Percentiles rank a stretch among this genome's conserved stretches.
phyloP scores from a whole-genome alignment of 2,113 vertebrate genomes.

The Chrysochloris asiatica region DNA sequence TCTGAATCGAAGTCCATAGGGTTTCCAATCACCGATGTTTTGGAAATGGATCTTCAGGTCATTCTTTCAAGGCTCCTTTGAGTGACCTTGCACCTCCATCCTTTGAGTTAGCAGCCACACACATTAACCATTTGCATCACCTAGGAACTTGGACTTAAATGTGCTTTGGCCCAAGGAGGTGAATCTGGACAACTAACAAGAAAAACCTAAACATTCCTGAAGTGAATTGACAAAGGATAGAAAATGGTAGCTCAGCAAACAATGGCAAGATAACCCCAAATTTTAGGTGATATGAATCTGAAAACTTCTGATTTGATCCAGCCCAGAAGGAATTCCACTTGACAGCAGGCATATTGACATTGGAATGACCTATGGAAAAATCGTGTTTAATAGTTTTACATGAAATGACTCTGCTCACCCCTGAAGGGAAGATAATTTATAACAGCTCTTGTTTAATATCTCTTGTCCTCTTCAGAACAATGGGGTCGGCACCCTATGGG shows the following conservation, averaged over 20 bases:
- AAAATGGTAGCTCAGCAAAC: not conserved
- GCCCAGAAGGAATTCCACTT: not conserved
- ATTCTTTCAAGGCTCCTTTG: not conserved
- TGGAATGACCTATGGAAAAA: constrained; percentile 7
- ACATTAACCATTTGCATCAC: not conserved
- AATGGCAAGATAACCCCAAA: not conserved
- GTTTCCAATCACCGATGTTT: not conserved
- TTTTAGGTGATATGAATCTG: not conserved
- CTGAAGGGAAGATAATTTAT: not conserved
- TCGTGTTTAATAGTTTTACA: not conserved
- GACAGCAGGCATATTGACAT: not conserved
- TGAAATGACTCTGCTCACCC: not conserved
- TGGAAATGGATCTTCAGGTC: not conserved
- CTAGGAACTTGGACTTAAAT: not conserved
- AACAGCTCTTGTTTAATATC: not conserved
- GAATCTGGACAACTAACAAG: not conserved
- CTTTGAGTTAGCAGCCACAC: not conserved
- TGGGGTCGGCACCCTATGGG: rapidly evolving
- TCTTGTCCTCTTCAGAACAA: not conserved
- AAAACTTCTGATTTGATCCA: not conserved
- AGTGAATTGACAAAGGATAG: not conserved
- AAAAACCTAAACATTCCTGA: not conserved
- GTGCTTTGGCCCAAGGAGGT: not conserved
- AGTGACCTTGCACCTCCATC: not conserved
- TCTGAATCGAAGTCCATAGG: no score